Evolutionary conservation across 2,113 vertebrate species (phyloP), one percentile per base, ranked within the genome.

Genomic region (Rhipidura dahli): DNA sequence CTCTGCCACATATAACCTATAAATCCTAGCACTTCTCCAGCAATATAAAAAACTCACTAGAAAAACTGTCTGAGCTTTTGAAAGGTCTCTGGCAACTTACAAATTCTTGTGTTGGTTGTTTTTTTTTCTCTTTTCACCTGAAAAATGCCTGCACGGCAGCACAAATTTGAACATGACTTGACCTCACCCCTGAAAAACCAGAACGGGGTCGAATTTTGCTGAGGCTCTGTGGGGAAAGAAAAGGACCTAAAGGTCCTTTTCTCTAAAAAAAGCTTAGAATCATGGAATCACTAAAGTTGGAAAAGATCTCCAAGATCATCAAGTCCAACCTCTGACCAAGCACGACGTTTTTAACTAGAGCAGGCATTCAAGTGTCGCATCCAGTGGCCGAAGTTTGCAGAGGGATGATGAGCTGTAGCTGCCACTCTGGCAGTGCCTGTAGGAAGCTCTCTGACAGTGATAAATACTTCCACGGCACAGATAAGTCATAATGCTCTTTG

Each of bases 281-380:
- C 17, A 35, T 5, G 8, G 47, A 35, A 23, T 42, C n/a, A 19
- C 22, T 47, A 60, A 28, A 7, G 13, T 4, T 28, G 23, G 33
- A 26, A 45, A 53, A 39, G 4, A 15, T 8, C 53, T 68, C 28
- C 39, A 45, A 40, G 26, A 13, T 9, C 47, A 15, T 11, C 0
- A 0, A 47, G 24, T 2, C 61, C 61, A 45, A 2, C 24, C 39
- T 60, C 20, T 45, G 70, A 31, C n/a, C n/a, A 27, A 44, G 28
- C 33, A 39, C 2, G 3, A 4, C 2, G 13, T 3, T 61, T 6
- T 7, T 10, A 35, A 1, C 20, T 2, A 11, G 54, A 54, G 4
- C 16, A 13, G 24, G 42, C 40, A 10, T 2, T 2, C 1, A 5
- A 12, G 17, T 1, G 47, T 57, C 57, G 2, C 2, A 1, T 27